These are phyloP conservation scores for Liasis olivaceus DNA, from an alignment of 2,797 vertebrate genomes.

Conservation along the genomic window DNA sequence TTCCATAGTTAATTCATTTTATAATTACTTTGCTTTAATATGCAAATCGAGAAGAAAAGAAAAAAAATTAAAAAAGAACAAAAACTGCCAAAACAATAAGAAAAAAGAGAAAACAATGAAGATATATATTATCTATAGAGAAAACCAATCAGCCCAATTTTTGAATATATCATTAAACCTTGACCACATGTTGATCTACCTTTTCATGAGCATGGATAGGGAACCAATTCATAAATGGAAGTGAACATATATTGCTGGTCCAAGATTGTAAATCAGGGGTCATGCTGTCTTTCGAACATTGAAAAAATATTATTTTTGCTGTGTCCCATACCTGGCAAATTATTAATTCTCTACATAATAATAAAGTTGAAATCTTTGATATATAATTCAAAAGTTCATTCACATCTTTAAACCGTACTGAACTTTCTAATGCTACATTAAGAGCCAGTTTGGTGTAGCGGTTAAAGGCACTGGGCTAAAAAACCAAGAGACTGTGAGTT, in stretches of 20 bases:
- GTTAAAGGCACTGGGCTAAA: background rate
- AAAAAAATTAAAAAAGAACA: background rate
- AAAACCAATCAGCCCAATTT: background rate
- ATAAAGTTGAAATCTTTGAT: background rate
- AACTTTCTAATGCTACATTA: background rate
- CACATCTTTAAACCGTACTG: too few species aligned
- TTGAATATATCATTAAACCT: background rate
- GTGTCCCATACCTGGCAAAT: too few species aligned
- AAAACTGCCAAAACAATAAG: background rate
- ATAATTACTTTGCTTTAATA: background rate
- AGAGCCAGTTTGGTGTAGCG: background rate
- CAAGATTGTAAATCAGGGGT: background rate
- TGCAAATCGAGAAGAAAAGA: background rate
- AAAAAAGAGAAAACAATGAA: background rate
- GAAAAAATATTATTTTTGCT: too few species aligned
- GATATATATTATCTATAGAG: background rate
- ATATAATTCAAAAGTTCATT: background rate
- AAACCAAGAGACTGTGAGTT: background rate
- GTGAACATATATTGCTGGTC: background rate
- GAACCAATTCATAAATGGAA: background rate
- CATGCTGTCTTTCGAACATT: too few species aligned
- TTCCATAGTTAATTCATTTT: background rate
- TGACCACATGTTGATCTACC: background rate
- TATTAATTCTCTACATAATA: too few species aligned
- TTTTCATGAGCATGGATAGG: background rate